Evolutionary conservation across 2,888 invertebrate genomes (phyloP), one percentile per base, ranked within the genome.

Genomic region (Diarsia rubi): DNA sequence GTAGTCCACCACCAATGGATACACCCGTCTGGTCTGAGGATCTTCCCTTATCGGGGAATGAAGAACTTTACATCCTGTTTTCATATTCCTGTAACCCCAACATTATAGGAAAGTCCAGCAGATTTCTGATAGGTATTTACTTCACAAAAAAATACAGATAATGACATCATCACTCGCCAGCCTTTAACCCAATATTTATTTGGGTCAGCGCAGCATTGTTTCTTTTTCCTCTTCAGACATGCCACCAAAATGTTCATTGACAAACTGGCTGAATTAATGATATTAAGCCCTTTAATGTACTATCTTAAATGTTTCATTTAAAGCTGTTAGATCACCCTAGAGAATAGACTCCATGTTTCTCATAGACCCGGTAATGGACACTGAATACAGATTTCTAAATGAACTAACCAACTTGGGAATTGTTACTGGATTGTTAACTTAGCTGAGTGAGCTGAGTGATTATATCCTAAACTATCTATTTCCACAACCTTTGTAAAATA

Each of bases 331-430:
- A 70, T 31, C n/a, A 9, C 75, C 21, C 71, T 31, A 6, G 47
- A 14, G 72, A 49, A 21, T 59, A 21, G 14, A 31, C n/a, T 47
- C 21, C 57, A 71, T 79, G 11, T 49, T 42, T 57, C 9, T 59
- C 31, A 49, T 31, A 24, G 21, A 9, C 42, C n/a, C 31, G 11
- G 71, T 59, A 49, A 79, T 31, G 59, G 12, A 47, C n/a, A 21
- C 21, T 49, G n/a, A 44, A 70, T 42, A 59, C 27, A 14, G 21
- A 11, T 4, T 59, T 27, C 47, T 21, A 44, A 75, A 71, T 79
- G 24, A 44, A 72, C 79, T 44, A 6, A 19, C 21, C 14, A 16
- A 24, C 47, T 75, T 57, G 78, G 69, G 54, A 69, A 47, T 75
- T n/a, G 8, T n/a, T n/a, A 8, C 6, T 21, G 14, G 27, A n/a